Percentiles rank a stretch among this genome's conserved stretches.
Evolutionary conservation across 2,113 vertebrate genomes (phyloP).

Genomic region (Tachycineta bicolor): DNA sequence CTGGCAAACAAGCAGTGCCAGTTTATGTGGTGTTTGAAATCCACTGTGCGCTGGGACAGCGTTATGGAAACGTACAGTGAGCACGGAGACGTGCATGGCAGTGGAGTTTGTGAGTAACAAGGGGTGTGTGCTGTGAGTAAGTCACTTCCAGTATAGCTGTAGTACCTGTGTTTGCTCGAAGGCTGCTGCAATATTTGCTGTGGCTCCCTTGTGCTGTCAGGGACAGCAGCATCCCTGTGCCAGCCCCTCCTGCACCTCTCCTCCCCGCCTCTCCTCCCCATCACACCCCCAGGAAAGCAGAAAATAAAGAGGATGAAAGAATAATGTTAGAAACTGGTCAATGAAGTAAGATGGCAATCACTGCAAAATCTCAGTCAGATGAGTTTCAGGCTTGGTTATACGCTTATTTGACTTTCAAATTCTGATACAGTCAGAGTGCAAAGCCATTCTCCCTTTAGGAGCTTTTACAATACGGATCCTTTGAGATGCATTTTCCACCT

Average conservation of each 20-base stretch:
- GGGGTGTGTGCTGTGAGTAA: slow-evolving; percentile 12
- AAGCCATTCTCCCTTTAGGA: not conserved
- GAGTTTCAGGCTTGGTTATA: not conserved
- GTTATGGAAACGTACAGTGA: not conserved
- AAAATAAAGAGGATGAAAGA: not conserved
- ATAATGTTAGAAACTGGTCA: not conserved
- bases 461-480: not conserved
- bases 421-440: not conserved
- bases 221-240: not conserved
- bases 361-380: not conserved
- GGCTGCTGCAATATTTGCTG: not conserved
- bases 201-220: not conserved
- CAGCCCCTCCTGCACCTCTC: not conserved
- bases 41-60: not conserved
- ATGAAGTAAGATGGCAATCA: not conserved
- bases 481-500: not conserved
- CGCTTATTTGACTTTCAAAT: not conserved
- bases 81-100: not conserved
- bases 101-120: slow-evolving; percentile 14
- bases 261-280: not conserved
- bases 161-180: not conserved
- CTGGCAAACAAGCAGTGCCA: not conserved
- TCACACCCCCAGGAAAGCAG: not conserved
- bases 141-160: not conserved
- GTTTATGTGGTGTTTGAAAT: too few relatives aligned